Conservation (phyloP, 1,140 invertebrate species). For the Rhizoglyphus robini region DNA sequence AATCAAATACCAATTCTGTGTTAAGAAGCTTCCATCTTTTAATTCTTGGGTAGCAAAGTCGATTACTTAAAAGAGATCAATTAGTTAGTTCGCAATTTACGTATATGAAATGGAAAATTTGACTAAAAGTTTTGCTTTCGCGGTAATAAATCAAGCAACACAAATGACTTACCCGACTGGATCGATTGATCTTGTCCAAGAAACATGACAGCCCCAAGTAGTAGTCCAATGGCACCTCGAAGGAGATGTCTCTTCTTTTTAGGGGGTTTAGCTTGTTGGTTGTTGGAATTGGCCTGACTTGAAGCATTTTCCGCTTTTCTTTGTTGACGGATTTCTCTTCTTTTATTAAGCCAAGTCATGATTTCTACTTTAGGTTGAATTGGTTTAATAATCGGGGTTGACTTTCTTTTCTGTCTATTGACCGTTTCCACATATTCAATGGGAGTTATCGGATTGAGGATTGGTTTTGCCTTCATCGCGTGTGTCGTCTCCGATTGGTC, state of each 20-base stretch:
- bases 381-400: neutral
- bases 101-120: neutral
- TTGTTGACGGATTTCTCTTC: neutral
- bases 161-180: neutral
- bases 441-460: neutral
- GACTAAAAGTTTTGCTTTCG: neutral
- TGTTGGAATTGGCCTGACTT: too few relatives aligned
- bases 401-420: neutral
- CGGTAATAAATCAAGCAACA: neutral
- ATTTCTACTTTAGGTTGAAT: neutral
- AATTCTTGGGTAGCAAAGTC: neutral
- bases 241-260: neutral
- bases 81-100: too few relatives aligned
- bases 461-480: neutral
- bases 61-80: neutral
- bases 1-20: neutral
- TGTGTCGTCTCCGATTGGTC: neutral
- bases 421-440: too few relatives aligned
- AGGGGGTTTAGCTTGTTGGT: neutral
- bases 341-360: neutral
- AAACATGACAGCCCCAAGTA: neutral
- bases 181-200: neutral
- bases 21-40: constrained; percentile 10
- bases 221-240: neutral
- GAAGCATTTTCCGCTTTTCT: too few relatives aligned